Evolutionary conservation across 35 echinoderm and acorn worm species (phyloP), one percentile per base, ranked within the genome.

Genomic region (Ophiothrix spiculata): DNA sequence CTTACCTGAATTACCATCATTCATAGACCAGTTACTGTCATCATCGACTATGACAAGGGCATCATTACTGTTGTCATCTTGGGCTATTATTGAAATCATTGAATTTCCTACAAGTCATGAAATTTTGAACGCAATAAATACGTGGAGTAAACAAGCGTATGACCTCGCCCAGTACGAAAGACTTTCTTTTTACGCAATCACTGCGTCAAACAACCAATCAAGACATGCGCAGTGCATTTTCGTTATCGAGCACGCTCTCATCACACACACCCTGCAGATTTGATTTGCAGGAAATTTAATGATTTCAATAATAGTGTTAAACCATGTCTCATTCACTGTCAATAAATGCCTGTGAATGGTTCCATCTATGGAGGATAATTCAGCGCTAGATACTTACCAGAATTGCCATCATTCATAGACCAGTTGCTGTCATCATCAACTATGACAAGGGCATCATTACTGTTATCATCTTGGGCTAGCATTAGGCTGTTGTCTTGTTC

Each of bases 61-160:
- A 82, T 89, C 87, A 33, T 89, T 89, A 46, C 87, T 89, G 80
- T 89, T 89, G 21, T 89, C 87, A 83, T 89, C 88, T 35, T 83
- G 45, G 37, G 81, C 69, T 25, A 90, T 64, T 14, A 75, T n/a
- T n/a, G n/a, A n/a, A n/a, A n/a, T n/a, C n/a, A n/a, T n/a, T n/a
- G n/a, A n/a, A n/a, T n/a, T n/a, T n/a, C n/a, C n/a, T n/a, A n/a
- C n/a, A n/a, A n/a, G n/a, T n/a, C n/a, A n/a, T n/a, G n/a, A n/a
- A n/a, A n/a, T n/a, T n/a, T n/a, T n/a, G n/a, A n/a, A n/a, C n/a
- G n/a, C n/a, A n/a, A n/a, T n/a, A n/a, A n/a, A n/a, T n/a, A n/a
- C n/a, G n/a, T n/a, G n/a, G n/a, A n/a, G n/a, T n/a, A n/a, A n/a
- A n/a, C n/a, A n/a, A n/a, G n/a, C n/a, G n/a, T n/a, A n/a, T n/a